Conservation (phyloP, 2,797 vertebrate species). For the Aselliscus stoliczkanus region DNA sequence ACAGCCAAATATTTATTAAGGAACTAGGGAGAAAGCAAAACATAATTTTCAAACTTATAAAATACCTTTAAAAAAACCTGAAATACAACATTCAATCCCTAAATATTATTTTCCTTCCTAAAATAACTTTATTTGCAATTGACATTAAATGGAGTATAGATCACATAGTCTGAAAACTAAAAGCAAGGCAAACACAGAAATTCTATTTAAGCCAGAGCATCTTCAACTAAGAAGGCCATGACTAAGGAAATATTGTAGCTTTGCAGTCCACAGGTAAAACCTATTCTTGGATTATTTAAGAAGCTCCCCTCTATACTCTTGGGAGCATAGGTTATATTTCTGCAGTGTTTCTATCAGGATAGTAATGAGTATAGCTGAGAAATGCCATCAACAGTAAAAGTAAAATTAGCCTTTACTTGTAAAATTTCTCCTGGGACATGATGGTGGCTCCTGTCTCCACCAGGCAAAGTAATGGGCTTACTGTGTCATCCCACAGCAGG, state of each 20-base stretch:
- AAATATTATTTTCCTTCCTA: neutral
- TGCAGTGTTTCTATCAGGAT: constrained; percentile 45
- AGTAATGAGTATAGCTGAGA: constrained; percentile 51
- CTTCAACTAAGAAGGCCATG: neutral
- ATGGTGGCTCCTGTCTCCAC: constrained; percentile 19
- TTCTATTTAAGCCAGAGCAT: neutral
- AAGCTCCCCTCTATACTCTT: constrained; percentile 34
- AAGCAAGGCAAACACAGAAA: neutral
- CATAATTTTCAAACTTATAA: constrained; percentile 16
- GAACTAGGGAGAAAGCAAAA: neutral
- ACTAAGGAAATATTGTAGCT: neutral
- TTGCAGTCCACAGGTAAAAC: constrained; percentile 28
- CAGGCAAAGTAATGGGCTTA: neutral
- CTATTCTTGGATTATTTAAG: constrained; percentile 53
- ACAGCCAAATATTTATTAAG: neutral
- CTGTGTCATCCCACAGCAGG: neutral
- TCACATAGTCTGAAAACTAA: neutral
- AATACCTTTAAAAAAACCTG: neutral
- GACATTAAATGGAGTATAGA: neutral
- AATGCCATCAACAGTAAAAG: constrained; percentile 62
- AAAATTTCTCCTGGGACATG: constrained; percentile 53
- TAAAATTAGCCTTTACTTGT: constrained; percentile 62
- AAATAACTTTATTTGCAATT: neutral
- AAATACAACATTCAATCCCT: neutral
- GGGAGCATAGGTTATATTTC: constrained; percentile 47